Evolutionary conservation across 2,113 vertebrate genomes (phyloP).

Genomic region (Grantiella picta): DNA sequence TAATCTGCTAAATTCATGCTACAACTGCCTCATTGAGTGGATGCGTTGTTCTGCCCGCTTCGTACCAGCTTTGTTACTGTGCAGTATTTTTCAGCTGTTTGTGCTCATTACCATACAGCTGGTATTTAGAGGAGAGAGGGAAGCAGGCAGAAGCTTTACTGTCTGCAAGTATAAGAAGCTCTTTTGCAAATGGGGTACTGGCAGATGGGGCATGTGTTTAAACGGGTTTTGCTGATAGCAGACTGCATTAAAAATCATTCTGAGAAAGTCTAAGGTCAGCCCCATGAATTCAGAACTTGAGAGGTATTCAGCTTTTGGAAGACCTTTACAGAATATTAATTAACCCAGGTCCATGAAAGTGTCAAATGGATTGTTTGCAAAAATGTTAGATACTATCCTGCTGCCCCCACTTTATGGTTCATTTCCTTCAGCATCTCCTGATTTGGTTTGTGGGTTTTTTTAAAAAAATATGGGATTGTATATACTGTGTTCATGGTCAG

Average conservation of each 20-base stretch:
- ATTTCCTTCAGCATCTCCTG: neutral
- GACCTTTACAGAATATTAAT: constrained; percentile 76
- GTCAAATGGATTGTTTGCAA: constrained; percentile 53
- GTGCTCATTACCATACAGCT: constrained; percentile 99
- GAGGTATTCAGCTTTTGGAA: constrained; percentile 76
- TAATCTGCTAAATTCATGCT: constrained; percentile 90
- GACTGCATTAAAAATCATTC: constrained; percentile 82
- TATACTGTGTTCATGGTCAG: neutral
- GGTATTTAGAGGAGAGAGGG: constrained; percentile 85
- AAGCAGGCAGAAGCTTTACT: constrained; percentile 80
- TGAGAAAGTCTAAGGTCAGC: constrained; percentile 84
- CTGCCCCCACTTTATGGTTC: neutral
- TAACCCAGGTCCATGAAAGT: constrained; percentile 59
- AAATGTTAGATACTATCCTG: constrained; percentile 13
- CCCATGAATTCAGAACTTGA: constrained; percentile 76
- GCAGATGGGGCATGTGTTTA: constrained; percentile 91
- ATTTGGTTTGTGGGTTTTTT: neutral
- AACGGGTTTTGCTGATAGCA: constrained; percentile 84
- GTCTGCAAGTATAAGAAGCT: constrained; percentile 80
- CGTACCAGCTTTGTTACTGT: constrained; percentile 84
- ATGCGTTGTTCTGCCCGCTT: constrained; percentile 82
- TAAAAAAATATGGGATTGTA: neutral
- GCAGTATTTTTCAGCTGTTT: constrained; percentile 86
- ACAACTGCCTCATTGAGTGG: constrained; percentile 83
- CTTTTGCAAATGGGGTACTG: constrained; percentile 78